A percentile compares a stretch with the other conserved stretches of the same genome.
phyloP scores from a whole-genome alignment of 2,113 vertebrate genomes.

The Myxocyprinus asiaticus region DNA sequence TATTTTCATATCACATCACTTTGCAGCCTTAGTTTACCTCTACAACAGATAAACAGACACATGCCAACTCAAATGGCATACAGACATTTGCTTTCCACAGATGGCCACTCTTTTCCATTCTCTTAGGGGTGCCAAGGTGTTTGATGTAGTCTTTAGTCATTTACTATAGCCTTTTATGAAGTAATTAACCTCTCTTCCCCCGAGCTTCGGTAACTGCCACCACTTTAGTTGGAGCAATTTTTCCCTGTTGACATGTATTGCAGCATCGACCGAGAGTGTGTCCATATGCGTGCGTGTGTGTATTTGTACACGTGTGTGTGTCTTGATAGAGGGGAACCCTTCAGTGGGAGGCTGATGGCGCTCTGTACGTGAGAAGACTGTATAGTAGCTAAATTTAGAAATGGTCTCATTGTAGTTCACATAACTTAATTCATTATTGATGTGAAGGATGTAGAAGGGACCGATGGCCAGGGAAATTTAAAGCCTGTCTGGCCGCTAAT shows the following conservation, averaged over 20 bases:
- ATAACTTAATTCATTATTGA: conserved; percentile 51
- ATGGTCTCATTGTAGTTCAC: conserved; percentile 41
- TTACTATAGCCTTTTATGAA: conserved; percentile 33
- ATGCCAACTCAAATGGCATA: neutral
- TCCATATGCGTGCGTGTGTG: conserved; percentile 32
- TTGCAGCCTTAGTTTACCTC: neutral
- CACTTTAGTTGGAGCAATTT: conserved; percentile 32
- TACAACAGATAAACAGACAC: neutral
- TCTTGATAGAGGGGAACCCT: conserved; percentile 23
- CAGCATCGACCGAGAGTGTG: conserved; percentile 19
- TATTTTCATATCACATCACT: no score
- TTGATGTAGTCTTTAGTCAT: conserved; percentile 38
- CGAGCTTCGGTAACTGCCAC: conserved; percentile 21
- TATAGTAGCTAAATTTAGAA: conserved; percentile 43
- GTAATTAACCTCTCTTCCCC: conserved; percentile 42
- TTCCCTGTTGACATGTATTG: conserved; percentile 48
- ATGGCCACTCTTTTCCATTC: neutral
- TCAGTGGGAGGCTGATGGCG: neutral
- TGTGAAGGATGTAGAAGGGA: conserved; percentile 15
- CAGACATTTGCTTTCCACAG: neutral
- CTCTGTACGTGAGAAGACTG: conserved; percentile 28
- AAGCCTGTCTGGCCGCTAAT: conserved; percentile 17
- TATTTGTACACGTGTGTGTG: conserved; percentile 21
- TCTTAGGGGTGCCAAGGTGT: neutral
- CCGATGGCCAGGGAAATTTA: conserved; percentile 24